Evolutionary conservation across 2,888 invertebrate species (phyloP).

Genomic region (Galerucella calmariensis): DNA sequence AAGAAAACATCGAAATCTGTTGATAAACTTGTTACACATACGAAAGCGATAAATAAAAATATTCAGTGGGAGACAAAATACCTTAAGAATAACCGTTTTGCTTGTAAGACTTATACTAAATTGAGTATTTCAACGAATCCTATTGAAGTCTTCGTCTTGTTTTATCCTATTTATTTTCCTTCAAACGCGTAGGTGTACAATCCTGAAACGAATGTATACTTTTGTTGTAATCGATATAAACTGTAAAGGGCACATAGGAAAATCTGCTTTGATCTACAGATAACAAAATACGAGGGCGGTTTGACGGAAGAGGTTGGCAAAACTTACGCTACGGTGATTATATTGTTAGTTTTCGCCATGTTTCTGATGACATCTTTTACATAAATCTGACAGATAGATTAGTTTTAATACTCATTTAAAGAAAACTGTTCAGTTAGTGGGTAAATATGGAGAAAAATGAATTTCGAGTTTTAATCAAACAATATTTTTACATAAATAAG

Average conservation of each 20-base stretch:
- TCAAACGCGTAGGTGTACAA: not conserved
- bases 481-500: too few relatives aligned
- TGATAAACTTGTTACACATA: too few relatives aligned
- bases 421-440: too few relatives aligned
- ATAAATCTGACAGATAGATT: too few relatives aligned
- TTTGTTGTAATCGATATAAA: slow-evolving; percentile 13
- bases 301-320: too few relatives aligned
- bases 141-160: not conserved
- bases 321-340: too few relatives aligned
- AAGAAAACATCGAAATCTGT: too few relatives aligned
- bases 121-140: not conserved
- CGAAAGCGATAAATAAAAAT: not conserved
- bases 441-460: too few relatives aligned
- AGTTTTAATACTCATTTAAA: too few relatives aligned
- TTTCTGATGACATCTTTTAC: too few relatives aligned
- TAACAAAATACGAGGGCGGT: not conserved
- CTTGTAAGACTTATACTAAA: not conserved
- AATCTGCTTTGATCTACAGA: slow-evolving; percentile 14
- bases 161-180: slow-evolving; percentile 1
- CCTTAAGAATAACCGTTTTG: not conserved
- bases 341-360: too few relatives aligned
- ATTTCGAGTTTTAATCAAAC: too few relatives aligned
- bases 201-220: slow-evolving; percentile 6
- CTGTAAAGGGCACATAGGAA: slow-evolving; percentile 4
- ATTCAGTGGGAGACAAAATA: not conserved